Evolutionary conservation across 2,888 invertebrate genomes (phyloP).

Genomic region (Imbricaverruca yamaguchii): DNA sequence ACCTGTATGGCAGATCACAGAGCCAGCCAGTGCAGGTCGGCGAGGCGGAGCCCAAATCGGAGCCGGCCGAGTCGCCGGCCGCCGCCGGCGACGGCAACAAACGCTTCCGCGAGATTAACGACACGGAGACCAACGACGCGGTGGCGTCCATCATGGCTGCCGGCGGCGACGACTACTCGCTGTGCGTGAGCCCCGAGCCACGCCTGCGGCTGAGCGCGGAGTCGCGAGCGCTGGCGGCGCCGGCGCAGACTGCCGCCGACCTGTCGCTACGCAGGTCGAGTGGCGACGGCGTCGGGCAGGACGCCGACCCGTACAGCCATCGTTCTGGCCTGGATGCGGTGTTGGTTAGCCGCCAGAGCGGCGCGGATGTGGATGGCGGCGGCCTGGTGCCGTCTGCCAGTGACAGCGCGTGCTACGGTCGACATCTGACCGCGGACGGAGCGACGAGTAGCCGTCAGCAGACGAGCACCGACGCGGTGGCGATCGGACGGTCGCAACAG

Average conservation of each 20-base stretch:
- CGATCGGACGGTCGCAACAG: background rate
- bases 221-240: background rate
- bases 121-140: conserved; percentile 1
- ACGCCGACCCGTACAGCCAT: too few species aligned
- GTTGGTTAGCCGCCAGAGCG: background rate
- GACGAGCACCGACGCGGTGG: background rate
- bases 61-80: background rate
- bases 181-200: background rate
- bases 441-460: background rate
- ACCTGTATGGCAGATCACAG: background rate
- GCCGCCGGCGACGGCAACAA: background rate
- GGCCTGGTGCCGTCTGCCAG: background rate
- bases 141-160: conserved; percentile 14
- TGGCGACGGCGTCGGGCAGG: background rate
- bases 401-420: background rate
- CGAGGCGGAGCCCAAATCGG: background rate
- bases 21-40: background rate
- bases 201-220: background rate
- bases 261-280: background rate
- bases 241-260: background rate
- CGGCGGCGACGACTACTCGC: background rate
- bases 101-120: conserved; percentile 19
- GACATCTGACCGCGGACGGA: background rate
- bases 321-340: background rate
- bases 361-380: background rate